A percentile compares a stretch with the other conserved stretches of the same genome.
These are phyloP conservation scores for Abrostola triplasia DNA, from an alignment of 2,888 invertebrate species.

Conservation along the genomic window DNA sequence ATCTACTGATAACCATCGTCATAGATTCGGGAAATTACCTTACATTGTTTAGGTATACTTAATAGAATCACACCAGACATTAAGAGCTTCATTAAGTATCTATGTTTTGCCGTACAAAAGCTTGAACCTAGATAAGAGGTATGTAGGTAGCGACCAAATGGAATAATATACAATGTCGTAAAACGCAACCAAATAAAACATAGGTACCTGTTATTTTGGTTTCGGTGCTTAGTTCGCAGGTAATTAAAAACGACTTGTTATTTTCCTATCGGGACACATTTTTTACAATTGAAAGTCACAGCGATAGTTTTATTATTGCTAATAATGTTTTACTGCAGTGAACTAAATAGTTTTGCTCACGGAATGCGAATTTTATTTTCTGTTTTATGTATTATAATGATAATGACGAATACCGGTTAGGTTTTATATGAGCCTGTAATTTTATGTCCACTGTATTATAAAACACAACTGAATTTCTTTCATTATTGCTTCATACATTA, in stretches of 20 bases:
- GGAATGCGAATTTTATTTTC: conserved; percentile 49
- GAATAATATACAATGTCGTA: neutral
- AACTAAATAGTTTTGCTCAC: conserved; percentile 36
- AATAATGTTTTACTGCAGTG: conserved; percentile 44
- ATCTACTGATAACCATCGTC: too few species aligned
- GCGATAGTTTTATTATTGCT: conserved; percentile 27
- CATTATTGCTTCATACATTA: neutral
- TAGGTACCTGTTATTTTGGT: conserved; percentile 1
- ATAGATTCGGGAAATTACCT: too few species aligned
- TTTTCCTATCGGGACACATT: conserved; percentile 1
- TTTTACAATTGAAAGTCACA: conserved; percentile 5
- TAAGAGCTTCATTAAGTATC: too few species aligned
- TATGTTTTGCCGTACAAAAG: too few species aligned
- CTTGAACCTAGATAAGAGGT: too few species aligned
- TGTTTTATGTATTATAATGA: conserved; percentile 33
- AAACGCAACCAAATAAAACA: neutral
- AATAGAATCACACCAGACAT: too few species aligned
- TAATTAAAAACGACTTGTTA: neutral
- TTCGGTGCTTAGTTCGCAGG: neutral
- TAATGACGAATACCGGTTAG: conserved; percentile 23
- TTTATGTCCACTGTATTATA: conserved; percentile 16
- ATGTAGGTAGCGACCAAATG: too few species aligned
- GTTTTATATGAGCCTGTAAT: conserved; percentile 25
- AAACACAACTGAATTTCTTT: neutral
- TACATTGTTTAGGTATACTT: too few species aligned